Conservation (phyloP, 1,140 invertebrate genomes). For the Batillaria attramentaria region DNA sequence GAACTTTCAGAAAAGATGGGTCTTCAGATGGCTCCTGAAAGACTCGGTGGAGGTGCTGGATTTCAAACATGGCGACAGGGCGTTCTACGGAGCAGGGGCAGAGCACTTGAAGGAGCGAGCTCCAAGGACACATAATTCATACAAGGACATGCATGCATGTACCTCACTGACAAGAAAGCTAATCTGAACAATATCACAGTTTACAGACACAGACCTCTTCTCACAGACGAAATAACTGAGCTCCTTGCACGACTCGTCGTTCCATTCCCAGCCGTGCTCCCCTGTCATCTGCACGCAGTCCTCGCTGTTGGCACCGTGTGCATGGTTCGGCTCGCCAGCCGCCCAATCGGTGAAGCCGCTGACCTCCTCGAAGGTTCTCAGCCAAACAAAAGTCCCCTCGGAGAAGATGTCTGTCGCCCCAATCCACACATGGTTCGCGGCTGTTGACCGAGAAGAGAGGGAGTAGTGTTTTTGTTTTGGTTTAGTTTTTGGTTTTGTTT, state of each 20-base stretch:
- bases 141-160: too few species aligned
- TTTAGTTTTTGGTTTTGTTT: not conserved
- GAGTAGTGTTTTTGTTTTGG: not conserved
- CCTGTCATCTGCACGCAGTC: conserved; percentile 16
- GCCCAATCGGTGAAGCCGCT: conserved; percentile 11
- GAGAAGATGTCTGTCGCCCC: conserved; percentile 16
- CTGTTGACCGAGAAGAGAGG: not conserved
- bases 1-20: too few species aligned
- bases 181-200: too few species aligned
- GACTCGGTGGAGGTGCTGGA: too few species aligned
- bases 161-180: too few species aligned
- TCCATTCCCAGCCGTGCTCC: conserved; percentile 5
- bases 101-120: too few species aligned
- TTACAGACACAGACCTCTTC: conserved; percentile 12
- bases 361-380: not conserved
- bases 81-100: too few species aligned
- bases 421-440: conserved; percentile 1
- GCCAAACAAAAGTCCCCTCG: conserved; percentile 16
- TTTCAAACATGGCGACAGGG: too few species aligned
- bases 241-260: not conserved
- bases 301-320: not conserved
- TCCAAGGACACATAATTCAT: too few species aligned
- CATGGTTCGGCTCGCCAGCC: conserved; percentile 5
- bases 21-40: too few species aligned
- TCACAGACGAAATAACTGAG: conserved; percentile 17